Base-by-base conservation (phyloP, 2,113 vertebrate species). In the Illadopsis cleaveri region DNA sequence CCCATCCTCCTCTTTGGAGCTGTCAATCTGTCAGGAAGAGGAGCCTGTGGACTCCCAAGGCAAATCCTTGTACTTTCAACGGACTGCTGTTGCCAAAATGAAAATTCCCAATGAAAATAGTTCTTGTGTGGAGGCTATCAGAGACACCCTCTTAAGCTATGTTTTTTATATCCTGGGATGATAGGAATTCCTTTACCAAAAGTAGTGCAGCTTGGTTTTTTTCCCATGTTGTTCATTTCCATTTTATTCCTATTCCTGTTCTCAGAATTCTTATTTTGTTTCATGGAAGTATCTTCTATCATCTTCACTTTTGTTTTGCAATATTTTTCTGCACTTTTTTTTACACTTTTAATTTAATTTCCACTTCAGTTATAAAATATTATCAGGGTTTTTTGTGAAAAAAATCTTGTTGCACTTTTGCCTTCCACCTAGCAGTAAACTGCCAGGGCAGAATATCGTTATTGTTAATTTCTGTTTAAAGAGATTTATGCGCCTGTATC, bases 11-110 rank as follows among this genome's bases (percentile, higher is more conserved):
- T 91, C 81, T 89, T 89, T 95, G 85, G 69, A 57, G 20, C 73
- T 76, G 90, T 94, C 89, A 95, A 53, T 94, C 54, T 90, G 65
- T 84, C 58, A 90, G 40, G 54, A 23, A 2, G 48, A 82, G 81
- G 25, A 93, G 88, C 31, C 66, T 57, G 76, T 62, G 44, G 37
- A 86, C 79, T 64, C 35, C 75, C 66, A 71, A 40, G 37, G 47
- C 42, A 95, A 95, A 91, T 96, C 47, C 51, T 83, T 86, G 19
- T 79, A 81, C n/a, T 90, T 96, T 93, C 76, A 92, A 82, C 44
- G 13, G 20, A 48, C 35, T 86, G 37, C 25, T 88, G 54, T 30
- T 96, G 92, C 92, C 93, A 95, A 66, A 93, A 88, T 62, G 68
- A 86, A 94, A 81, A 61, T 84, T 97, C 90, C 51, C 31, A 71